Base-by-base conservation (phyloP, 2,797 vertebrate species). In the Yasuhikotakia modesta region DNA sequence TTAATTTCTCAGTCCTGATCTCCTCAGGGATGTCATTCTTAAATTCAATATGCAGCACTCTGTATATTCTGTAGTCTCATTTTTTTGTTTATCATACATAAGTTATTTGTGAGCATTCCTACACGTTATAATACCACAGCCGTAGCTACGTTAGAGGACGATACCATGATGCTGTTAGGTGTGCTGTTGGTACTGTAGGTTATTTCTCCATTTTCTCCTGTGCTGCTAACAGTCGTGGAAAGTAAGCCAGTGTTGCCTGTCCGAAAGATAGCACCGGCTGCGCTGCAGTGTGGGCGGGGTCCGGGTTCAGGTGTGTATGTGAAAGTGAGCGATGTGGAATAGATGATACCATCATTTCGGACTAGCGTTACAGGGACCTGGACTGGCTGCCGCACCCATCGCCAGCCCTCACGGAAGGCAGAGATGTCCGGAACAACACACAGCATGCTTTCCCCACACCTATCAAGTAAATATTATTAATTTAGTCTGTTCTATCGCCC, bases 391-490 rank as follows among this genome's bases (percentile, higher is more conserved):
- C 97, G 93, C 81, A 99, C 98, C 97, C 98, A 99, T 84, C 97
- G 92, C 98, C 98, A 99, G 21, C 97, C 98, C 94, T 99, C 97
- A 76, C 97, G 96, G 93, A 99, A 99, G 24, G 97, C 98, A 1
- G 98, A 99, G 92, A 99, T 99, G 92, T 99, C 98, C 43, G 98
- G 97, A 85, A 99, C 98, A 43, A 99, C 98, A 63, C 98, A 99
- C 14, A 99, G 92, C 96, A 99, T 98, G 89, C 96, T 99, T 92
- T 99, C 98, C 10, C 95, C 97, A 32, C 98, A 99, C 86, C 98
- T 99, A 89, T 3, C 79, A 35, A 27, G 50, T 32, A 76, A 64
- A 67, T 13, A 53, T 55, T 73, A 74, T 63, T 61, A 32, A 43
- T 66, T 58, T 19, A 61, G 22, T 39, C 30, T 5, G n/a, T 11